phyloP scores from a whole-genome alignment of 30 jellyfish, hydroid and myxozoan genomes.

The Cassiopea andromeda region DNA sequence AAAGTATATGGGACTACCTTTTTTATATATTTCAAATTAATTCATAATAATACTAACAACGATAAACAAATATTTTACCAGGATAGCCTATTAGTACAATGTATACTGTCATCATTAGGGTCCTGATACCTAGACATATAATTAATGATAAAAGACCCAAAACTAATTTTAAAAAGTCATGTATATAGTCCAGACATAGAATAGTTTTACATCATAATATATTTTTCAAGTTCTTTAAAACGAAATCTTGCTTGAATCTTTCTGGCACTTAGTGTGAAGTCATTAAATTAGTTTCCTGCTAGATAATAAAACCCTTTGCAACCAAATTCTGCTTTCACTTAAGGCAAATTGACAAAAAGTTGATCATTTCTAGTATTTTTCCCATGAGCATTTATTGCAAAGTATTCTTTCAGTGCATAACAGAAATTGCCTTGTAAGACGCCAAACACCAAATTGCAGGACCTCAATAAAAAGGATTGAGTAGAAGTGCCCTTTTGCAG shows the following conservation, averaged over 20 bases:
- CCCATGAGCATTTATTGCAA: constrained; percentile 49
- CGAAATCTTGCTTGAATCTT: constrained; percentile 16
- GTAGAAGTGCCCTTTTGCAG: too few relatives aligned
- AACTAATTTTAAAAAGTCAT: background rate
- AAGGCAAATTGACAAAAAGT: constrained; percentile 45
- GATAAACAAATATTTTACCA: background rate
- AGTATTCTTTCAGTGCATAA: constrained; percentile 44
- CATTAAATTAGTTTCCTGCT: constrained; percentile 34
- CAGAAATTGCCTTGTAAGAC: constrained; percentile 49
- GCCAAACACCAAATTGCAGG: constrained; percentile 43
- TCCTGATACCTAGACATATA: background rate
- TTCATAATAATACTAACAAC: too few relatives aligned
- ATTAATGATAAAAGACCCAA: background rate
- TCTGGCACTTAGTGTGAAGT: constrained; percentile 49
- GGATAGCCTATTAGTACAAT: too few relatives aligned
- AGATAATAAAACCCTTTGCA: constrained; percentile 27
- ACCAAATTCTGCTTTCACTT: constrained; percentile 32
- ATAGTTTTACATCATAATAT: constrained; percentile 10
- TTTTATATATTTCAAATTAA: too few relatives aligned
- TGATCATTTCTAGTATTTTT: constrained; percentile 49
- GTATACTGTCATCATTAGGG: too few relatives aligned
- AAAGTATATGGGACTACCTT: too few relatives aligned
- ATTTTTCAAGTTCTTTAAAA: constrained; percentile 17
- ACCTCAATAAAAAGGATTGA: background rate
- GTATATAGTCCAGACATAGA: constrained; percentile 22